Conservation (phyloP, 2,797 vertebrate genomes). For the Cheirogaleus major region DNA sequence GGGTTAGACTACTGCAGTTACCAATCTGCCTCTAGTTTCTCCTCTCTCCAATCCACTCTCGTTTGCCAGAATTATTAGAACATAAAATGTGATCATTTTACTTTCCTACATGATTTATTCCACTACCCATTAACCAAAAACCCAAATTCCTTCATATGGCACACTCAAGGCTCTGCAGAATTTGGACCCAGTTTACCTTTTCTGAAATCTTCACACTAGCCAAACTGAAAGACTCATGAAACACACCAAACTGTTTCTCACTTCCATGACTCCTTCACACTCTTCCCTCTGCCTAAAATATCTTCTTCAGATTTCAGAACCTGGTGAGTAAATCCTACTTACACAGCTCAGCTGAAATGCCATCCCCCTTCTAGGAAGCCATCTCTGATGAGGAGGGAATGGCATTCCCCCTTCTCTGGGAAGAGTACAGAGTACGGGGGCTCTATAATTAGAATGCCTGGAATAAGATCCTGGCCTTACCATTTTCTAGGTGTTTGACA, state of each 20-base stretch:
- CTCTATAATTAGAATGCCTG: background rate
- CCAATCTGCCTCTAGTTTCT: background rate
- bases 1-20: background rate
- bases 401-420: background rate
- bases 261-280: background rate
- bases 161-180: background rate
- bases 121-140: background rate
- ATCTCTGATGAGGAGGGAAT: background rate
- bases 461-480: background rate
- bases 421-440: too few species aligned
- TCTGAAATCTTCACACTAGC: background rate
- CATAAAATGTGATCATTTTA: background rate
- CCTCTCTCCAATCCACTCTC: background rate
- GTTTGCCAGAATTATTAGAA: background rate
- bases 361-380: background rate
- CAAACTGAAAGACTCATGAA: background rate
- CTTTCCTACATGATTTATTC: background rate
- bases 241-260: fast-evolving
- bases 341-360: too few species aligned
- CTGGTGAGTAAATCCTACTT: background rate
- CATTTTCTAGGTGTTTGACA: background rate
- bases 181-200: background rate
- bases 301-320: background rate
- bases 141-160: background rate
- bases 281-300: background rate